Conservation (phyloP, 2,888 invertebrate genomes). For the Melinopterus prodromus region DNA sequence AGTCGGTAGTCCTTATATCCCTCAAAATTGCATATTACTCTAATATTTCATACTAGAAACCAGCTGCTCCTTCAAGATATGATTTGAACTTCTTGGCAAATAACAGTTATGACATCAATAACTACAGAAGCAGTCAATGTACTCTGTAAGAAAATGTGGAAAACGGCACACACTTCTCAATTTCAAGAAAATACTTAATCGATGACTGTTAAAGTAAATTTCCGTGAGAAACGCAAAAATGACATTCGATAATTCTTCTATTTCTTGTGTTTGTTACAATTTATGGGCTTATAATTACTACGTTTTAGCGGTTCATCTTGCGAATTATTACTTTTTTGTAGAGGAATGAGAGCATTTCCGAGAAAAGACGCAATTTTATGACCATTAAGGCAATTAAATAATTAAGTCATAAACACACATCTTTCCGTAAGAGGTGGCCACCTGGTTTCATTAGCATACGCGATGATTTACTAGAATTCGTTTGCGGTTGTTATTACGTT, state of each 20-base stretch:
- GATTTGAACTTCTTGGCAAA: no score
- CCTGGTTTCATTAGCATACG: not conserved
- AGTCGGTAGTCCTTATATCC: no score
- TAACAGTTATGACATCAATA: no score
- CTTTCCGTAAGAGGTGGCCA: not conserved
- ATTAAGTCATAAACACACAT: slow-evolving; percentile 4
- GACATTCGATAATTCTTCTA: not conserved
- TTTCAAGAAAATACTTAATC: not conserved
- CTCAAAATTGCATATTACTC: no score
- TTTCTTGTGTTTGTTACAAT: not conserved
- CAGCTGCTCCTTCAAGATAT: no score
- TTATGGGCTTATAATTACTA: not conserved
- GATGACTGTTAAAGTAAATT: not conserved
- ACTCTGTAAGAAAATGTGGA: no score
- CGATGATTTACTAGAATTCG: not conserved
- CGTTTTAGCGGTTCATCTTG: not conserved
- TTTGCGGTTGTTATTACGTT: not conserved
- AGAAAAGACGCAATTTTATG: not conserved
- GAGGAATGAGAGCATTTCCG: not conserved
- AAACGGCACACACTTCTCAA: no score
- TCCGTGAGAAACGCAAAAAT: not conserved
- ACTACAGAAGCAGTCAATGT: no score
- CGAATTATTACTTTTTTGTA: not conserved
- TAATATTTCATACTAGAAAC: no score
- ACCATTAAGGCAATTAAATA: not conserved